Evolutionary conservation across 2,888 invertebrate species (phyloP), one percentile per base, ranked within the genome.

Genomic region (Rhaphigaster nebulosa): DNA sequence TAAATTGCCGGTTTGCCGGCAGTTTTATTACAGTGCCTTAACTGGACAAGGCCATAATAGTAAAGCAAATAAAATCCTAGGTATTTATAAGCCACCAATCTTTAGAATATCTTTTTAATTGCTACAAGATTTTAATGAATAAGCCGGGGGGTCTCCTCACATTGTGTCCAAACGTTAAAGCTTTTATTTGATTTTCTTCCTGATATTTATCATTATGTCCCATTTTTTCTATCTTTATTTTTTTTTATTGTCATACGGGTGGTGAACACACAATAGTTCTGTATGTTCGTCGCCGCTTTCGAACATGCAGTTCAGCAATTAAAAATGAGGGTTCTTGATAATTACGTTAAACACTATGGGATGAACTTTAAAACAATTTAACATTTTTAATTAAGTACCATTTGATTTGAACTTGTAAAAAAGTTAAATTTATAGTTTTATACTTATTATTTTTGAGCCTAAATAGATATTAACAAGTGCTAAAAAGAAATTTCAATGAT

Each of bases 101-200:
- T 45, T 52, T 56, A 20, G 41, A 60, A 60, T 26, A 88, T 88
- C 56, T 54, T 88, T 60, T 88, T 88, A 88, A 88, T 88, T 88
- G 56, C 88, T 26, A 56, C 41, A 56, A 52, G 56, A 29, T 65
- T 88, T 88, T 60, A 88, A 88, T 88, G 29, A 88, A 88, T 88
- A 60, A 65, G 65, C 54, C 60, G 26, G 45, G 84, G 13, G 84
- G 84, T 84, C 84, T 45, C 45, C 23, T 80, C 18, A n/a, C 18
- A 38, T 38, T 38, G 38, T 76, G 34, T 38, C 38, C 38, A 38
- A 76, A 38, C 18, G 70, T n/a, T n/a, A 12, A 1, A 34, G 34
- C 70, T 18, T 70, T 70, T 65, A 70, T 34, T 70, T 6, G 65
- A 65, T 65, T 70, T 70, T 18, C 20, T 15, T 29, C 8, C 34